phyloP scores from a whole-genome alignment of 2,113 vertebrate species.

The Pelusios castaneus region DNA sequence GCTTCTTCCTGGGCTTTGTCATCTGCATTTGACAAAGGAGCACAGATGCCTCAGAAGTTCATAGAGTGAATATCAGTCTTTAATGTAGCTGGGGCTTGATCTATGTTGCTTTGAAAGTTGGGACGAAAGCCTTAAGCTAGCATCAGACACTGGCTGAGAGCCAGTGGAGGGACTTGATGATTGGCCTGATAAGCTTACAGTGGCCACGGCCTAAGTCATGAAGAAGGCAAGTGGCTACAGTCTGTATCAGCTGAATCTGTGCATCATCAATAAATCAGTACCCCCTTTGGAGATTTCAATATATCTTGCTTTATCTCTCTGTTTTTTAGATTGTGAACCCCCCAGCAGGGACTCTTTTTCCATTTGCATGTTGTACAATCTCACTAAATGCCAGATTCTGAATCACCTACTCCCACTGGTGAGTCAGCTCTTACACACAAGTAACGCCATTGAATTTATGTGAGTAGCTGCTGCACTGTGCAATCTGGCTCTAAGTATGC shows the following conservation, averaged over 20 bases:
- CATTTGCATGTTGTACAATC: not conserved
- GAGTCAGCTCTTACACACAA: not conserved
- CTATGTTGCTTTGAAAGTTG: not conserved
- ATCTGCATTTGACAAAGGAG: not conserved
- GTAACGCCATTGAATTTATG: not conserved
- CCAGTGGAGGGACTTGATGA: not conserved
- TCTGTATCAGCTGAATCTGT: not conserved
- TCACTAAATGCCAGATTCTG: not conserved
- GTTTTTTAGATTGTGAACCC: not conserved
- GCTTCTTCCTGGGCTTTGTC: not conserved
- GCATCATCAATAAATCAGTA: rapidly evolving
- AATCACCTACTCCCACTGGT: not conserved
- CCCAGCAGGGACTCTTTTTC: not conserved
- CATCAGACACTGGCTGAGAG: not conserved
- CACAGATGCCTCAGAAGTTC: not conserved
- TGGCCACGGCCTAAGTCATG: rapidly evolving
- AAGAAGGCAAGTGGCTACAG: not conserved
- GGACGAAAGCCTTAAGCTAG: not conserved
- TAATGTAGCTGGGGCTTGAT: not conserved
- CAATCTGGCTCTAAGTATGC: not conserved
- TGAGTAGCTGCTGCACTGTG: not conserved
- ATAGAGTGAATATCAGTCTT: not conserved
- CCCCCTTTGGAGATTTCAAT: rapidly evolving
- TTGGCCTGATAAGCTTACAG: not conserved
- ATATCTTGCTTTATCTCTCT: not conserved